phyloP scores from a whole-genome alignment of 2,888 invertebrate genomes.

The Melitaea athalia region DNA sequence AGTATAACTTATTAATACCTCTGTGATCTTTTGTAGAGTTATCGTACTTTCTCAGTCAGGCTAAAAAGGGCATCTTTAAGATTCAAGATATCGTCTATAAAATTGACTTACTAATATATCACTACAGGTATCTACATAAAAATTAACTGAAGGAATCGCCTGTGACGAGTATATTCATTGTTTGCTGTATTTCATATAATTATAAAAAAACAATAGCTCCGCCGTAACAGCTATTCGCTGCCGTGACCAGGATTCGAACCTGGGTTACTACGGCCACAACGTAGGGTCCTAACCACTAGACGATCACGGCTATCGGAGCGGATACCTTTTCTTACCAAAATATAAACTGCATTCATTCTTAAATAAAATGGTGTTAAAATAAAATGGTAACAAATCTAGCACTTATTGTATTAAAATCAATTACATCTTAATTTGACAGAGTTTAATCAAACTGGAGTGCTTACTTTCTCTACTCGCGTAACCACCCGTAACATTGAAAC shows the following conservation, averaged over 20 bases:
- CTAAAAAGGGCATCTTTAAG: too few species aligned
- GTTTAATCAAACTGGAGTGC: constrained; percentile 22
- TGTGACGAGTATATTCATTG: too few species aligned
- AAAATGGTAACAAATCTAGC: constrained; percentile 3
- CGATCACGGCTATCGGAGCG: constrained; percentile 75
- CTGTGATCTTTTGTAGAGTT: too few species aligned
- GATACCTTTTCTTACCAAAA: constrained; percentile 4
- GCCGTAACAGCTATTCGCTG: constrained; percentile 58
- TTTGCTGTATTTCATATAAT: too few species aligned
- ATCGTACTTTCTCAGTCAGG: too few species aligned
- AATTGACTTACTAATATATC: too few species aligned
- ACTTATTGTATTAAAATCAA: background rate
- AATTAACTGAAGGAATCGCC: too few species aligned
- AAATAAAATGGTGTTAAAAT: constrained; percentile 14
- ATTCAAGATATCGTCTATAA: too few species aligned
- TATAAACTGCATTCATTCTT: background rate
- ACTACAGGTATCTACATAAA: too few species aligned
- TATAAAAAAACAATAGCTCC: constrained; percentile 39
- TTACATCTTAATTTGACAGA: constrained; percentile 1
- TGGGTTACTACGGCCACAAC: constrained; percentile 90
- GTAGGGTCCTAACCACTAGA: constrained; percentile 90
- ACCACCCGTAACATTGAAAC: background rate
- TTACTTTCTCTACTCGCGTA: constrained; percentile 14
- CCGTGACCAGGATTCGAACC: constrained; percentile 89
- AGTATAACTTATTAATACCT: too few species aligned